Percentiles rank a stretch among this genome's conserved stretches.
These are phyloP conservation scores for Thymelicus lineola DNA, from an alignment of 2,888 invertebrate species.

Conservation along the genomic window DNA sequence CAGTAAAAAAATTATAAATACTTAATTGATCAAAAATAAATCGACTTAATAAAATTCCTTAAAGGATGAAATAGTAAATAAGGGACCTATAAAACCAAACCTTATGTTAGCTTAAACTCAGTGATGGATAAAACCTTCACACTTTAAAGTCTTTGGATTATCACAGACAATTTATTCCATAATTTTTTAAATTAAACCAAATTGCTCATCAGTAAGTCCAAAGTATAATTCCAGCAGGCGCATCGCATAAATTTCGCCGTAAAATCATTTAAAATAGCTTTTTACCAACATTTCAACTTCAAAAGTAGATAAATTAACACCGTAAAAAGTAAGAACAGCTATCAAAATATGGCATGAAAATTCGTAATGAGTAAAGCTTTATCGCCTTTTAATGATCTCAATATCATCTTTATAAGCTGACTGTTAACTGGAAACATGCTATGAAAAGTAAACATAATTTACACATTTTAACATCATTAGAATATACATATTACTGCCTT, in stretches of 20 bases:
- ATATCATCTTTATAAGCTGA: background rate
- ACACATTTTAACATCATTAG: no score
- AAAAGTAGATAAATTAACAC: constrained; percentile 33
- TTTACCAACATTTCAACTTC: constrained; percentile 24
- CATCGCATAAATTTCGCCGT: constrained; percentile 19
- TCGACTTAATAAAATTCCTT: no score
- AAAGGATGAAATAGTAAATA: no score
- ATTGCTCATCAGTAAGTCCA: constrained; percentile 28
- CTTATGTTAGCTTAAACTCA: no score
- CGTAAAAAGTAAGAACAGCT: constrained; percentile 23
- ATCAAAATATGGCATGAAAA: constrained; percentile 22
- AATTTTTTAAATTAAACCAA: constrained; percentile 19
- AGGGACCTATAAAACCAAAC: no score
- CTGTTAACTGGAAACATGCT: no score
- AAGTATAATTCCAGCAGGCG: constrained; percentile 30
- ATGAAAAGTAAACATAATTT: no score
- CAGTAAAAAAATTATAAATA: no score
- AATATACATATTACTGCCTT: no score
- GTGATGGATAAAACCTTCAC: background rate
- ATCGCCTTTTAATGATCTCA: constrained; percentile 7
- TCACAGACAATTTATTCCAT: background rate
- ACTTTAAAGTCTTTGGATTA: background rate
- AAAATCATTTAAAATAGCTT: constrained; percentile 34
- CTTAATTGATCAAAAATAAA: no score
- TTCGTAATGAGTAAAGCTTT: background rate